Base-by-base conservation (phyloP, 2,113 vertebrate genomes). In the Tetrax tetrax region DNA sequence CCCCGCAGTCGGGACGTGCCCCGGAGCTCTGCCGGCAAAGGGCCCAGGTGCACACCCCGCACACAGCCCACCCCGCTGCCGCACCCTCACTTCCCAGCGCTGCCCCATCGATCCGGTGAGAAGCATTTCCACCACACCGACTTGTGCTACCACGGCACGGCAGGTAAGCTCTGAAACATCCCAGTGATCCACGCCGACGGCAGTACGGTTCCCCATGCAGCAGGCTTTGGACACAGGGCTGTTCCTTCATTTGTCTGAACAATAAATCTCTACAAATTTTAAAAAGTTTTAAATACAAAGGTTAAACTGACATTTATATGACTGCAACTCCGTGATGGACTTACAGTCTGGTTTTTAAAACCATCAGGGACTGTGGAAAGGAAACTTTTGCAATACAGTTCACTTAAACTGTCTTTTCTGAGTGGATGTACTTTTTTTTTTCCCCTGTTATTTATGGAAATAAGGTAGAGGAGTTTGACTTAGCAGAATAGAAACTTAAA, bases 191-290 rank as follows among this genome's bases (percentile, higher is more conserved):
- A 2, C 1, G 2, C n/a, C 87, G 24, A 19, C 0, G 1, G 64
- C 37, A 56, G 7, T 0, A 17, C 0, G 0, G 23, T 5, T 77
- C 51, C 48, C 76, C 24, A 0, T 0, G 0, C 33, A 48, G 25
- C 12, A 20, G 5, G 35, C 57, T 74, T 38, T 45, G 63, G 63
- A 69, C 9, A 29, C 12, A 19, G 43, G 27, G 45, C 25, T 56
- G 29, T 16, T 72, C 59, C 28, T 74, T 47, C 71, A 24, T 23
- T 21, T 41, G n/a, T 19, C 3, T 0, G 7, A 83, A 59, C 15
- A 77, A 47, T 12, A 74, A 59, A 74, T 18, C 9, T 53, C 64
- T 31, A 25, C 4, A 64, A 38, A 1, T 8, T 54, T n/a, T 53
- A 9, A 72, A 35, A 54, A 60, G 10, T 45, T 83, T 76, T 37